Evolutionary conservation across 2,888 invertebrate genomes (phyloP).

Genomic region (Lochmaea capreae): DNA sequence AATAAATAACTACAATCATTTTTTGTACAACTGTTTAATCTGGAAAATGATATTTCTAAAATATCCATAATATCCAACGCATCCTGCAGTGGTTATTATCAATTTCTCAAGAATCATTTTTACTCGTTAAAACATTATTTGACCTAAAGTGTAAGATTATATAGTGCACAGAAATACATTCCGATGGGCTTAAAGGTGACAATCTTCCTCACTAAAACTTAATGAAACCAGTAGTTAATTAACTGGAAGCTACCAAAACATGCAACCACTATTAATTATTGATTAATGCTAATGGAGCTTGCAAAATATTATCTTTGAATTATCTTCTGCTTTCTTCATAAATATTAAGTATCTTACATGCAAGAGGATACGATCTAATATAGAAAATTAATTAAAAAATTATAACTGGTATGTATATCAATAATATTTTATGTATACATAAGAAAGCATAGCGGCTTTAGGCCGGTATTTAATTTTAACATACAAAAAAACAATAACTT

Average conservation of each 20-base stretch:
- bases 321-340: constrained; percentile 51
- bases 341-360: constrained; percentile 44
- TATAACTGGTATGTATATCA: neutral
- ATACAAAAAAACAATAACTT: too few species aligned
- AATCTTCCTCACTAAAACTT: constrained; percentile 33
- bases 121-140: too few species aligned
- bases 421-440: constrained; percentile 14
- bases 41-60: too few species aligned
- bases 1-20: too few species aligned
- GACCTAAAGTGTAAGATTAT: too few species aligned
- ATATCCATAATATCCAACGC: too few species aligned
- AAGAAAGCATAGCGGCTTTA: neutral
- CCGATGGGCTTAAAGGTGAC: neutral
- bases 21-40: too few species aligned
- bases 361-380: constrained; percentile 30
- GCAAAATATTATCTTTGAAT: constrained; percentile 52
- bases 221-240: constrained; percentile 54
- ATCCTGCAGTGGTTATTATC: too few species aligned
- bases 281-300: constrained; percentile 56
- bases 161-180: neutral
- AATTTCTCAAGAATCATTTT: too few species aligned
- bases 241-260: constrained; percentile 50
- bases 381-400: constrained; percentile 17
- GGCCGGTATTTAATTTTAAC: neutral
- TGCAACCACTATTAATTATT: constrained; percentile 57